phyloP scores from a whole-genome alignment of 2,797 vertebrate genomes.

The Intellagama lesueurii region DNA sequence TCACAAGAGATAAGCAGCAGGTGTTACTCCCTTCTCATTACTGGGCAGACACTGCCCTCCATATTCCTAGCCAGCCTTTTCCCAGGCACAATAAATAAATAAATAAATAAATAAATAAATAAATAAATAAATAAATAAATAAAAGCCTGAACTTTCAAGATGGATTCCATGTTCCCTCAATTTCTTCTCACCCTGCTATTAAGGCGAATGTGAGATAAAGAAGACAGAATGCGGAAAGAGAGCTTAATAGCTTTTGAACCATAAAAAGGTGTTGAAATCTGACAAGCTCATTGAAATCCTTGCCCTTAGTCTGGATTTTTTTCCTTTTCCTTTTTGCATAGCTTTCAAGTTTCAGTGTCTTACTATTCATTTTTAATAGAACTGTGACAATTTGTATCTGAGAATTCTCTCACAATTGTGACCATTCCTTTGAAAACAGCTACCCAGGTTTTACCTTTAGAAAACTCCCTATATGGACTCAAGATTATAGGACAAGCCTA shows the following conservation, averaged over 20 bases:
- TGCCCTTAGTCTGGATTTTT: slow-evolving; percentile 4
- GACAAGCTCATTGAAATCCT: slow-evolving; percentile 36
- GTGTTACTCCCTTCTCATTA: too few species aligned
- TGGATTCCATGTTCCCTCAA: too few species aligned
- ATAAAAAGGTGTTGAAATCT: slow-evolving; percentile 43
- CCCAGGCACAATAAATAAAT: too few species aligned
- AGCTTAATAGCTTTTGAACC: slow-evolving; percentile 39
- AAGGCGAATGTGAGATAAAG: slow-evolving; percentile 5
- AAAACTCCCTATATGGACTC: background rate
- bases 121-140: too few species aligned
- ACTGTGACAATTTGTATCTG: slow-evolving; percentile 12
- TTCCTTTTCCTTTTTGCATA: background rate
- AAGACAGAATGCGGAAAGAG: slow-evolving; percentile 25
- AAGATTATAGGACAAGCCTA: background rate
- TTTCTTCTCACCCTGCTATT: background rate
- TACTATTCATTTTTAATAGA: slow-evolving; percentile 36
- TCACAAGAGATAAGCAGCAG: too few species aligned
- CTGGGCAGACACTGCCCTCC: too few species aligned
- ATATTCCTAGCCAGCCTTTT: too few species aligned
- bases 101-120: too few species aligned
- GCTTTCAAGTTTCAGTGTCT: slow-evolving; percentile 34
- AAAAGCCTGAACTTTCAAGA: too few species aligned
- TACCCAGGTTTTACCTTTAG: background rate
- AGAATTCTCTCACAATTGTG: slow-evolving; percentile 13
- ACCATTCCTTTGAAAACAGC: background rate